Evolutionary conservation across 2,888 invertebrate genomes (phyloP), one percentile per base, ranked within the genome.

Genomic region (Linnaemya tessellans): DNA sequence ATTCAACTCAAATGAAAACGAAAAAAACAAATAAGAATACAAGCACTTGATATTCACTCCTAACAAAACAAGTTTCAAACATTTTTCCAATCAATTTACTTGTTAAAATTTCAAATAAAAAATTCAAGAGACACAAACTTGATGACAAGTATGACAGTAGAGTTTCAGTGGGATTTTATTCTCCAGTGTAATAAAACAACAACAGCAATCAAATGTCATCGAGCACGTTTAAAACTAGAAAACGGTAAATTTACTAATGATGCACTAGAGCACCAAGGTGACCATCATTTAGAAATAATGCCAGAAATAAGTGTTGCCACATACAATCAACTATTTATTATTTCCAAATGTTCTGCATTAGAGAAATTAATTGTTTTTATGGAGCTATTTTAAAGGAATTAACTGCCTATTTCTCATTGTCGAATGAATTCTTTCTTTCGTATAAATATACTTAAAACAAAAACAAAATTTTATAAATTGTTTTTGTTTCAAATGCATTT

Each of bases 1-100:
- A n/a, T 41, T 56, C 10, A 15, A 2, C 35, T 20, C 10, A 51
- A 35, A 30, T 67, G 1, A 3, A 54, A 38, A 5, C 3, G 20
- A 43, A 41, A n/a, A 54, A 64, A 49, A n/a, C n/a, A 20, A 43
- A 41, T n/a, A 54, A 54, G 30, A 30, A 15, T 10, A n/a, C 13
- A 20, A 18, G 9, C 20, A 73, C 25, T 71, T 9, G 13, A n/a
- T 18, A 70, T 56, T 60, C 8, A 30, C 3, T 30, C 30, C 3
- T 5, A 71, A 60, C 20, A n/a, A 62, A 20, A 4, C 30, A 41
- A 65, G 54, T 71, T 73, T 62, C 43, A 38, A 62, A 56, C 18
- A 70, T 25, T 70, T 82, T 82, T 82, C 81, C 81, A 82, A 82
- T 82, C 75, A 75, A 77, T 82, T 81, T 70, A 64, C 38, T 70